Base-by-base conservation (phyloP, 1,140 invertebrate species). In the Spodoptera litura region DNA sequence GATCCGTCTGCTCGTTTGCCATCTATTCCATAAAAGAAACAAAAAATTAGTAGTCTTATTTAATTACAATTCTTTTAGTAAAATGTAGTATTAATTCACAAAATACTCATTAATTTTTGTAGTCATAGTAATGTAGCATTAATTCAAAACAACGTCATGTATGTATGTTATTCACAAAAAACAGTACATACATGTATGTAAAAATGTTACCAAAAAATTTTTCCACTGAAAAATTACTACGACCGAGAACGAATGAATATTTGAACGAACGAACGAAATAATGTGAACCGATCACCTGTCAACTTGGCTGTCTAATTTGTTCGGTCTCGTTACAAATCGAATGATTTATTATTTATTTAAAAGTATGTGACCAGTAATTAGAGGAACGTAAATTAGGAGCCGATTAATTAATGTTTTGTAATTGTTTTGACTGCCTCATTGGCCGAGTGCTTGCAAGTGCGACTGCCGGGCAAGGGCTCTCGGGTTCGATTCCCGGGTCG, bases 251-350 rank as follows among this genome's bases (percentile, higher is more conserved):
- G 78, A 72, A 79, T 74, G 71, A 71, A 73, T 64, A 56, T 79
- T 79, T 62, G 53, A 74, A 77, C 70, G 68, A 77, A 80, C 77
- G 74, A 55, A 77, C 70, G 25, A 68, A 66, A 76, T 76, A 70
- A 76, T 70, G 27, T 35, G 51, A 61, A 76, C 66, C 79, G 49
- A 73, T 77, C 74, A 77, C n/a, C 35, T 64, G 73, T 77, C 79
- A 15, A 56, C 52, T 35, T 31, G 68, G 35, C 77, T 72, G 59
- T 74, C 59, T 72, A 77, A 80, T 80, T 80, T 72, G 44, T 52
- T 3, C 66, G 73, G 75, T 62, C 77, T 77, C 49, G 38, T 58
- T 13, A 56, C 52, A 66, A 78, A 49, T 27, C 49, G 51, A 68
- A 58, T 75, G 27, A 75, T 77, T 77, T 68, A 77, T 68, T 77